Evolutionary conservation across 2,113 vertebrate genomes (phyloP).

Genomic region (Erythrolamprus reginae): DNA sequence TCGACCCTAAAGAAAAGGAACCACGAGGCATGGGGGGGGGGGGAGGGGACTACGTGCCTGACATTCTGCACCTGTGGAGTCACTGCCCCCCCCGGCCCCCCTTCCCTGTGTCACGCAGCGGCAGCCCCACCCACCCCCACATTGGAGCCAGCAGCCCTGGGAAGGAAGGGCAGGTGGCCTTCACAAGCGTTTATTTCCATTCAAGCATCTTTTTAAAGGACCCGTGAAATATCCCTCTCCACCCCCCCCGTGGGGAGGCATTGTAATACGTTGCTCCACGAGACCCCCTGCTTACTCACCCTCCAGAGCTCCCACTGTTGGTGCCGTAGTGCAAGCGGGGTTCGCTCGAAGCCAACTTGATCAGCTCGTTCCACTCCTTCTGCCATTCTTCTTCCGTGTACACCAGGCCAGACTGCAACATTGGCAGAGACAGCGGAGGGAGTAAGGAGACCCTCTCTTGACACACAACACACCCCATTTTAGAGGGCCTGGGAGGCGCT

Average conservation of each 20-base stretch:
- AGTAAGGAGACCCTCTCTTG: too few species aligned
- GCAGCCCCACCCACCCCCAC: too few species aligned
- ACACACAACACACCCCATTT: too few species aligned
- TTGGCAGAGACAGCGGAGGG: neutral
- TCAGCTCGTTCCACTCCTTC: slow-evolving; percentile 94
- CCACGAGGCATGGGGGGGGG: too few species aligned
- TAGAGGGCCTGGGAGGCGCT: neutral
- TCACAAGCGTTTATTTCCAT: neutral
- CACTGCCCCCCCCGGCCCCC: neutral
- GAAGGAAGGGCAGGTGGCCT: too few species aligned
- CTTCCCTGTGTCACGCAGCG: neutral
- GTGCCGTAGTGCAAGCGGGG: slow-evolving; percentile 86
- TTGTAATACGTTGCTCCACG: neutral
- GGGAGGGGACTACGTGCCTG: neutral
- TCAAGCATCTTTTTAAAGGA: neutral
- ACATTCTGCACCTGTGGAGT: neutral
- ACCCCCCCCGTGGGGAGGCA: neutral
- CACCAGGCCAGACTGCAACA: slow-evolving; percentile 87
- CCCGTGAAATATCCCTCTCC: neutral
- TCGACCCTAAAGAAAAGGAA: slow-evolving; percentile 64
- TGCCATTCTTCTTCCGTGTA: slow-evolving; percentile 99
- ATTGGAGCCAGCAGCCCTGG: neutral
- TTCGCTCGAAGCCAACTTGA: slow-evolving; percentile 88
- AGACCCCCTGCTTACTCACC: slow-evolving; percentile 77
- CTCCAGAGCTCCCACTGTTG: slow-evolving; percentile 73